Conservation (phyloP, 2,888 invertebrate genomes). For the Dione vanillae region DNA sequence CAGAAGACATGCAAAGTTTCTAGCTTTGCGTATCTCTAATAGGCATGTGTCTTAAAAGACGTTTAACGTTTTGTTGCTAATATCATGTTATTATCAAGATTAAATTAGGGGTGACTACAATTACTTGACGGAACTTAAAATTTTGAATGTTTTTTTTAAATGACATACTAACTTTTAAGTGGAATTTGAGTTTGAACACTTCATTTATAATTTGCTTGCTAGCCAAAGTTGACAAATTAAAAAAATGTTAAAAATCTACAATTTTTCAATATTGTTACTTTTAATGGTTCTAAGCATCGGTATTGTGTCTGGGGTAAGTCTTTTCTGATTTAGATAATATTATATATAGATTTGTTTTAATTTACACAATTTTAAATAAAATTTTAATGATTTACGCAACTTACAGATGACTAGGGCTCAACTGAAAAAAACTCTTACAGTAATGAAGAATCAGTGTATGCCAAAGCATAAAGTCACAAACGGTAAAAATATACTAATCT, state of each 20-base stretch:
- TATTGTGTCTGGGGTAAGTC: constrained; percentile 32
- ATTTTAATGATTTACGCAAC: not conserved
- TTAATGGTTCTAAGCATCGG: not conserved
- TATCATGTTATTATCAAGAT: not conserved
- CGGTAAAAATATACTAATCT: constrained; percentile 66
- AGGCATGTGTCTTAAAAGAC: not conserved
- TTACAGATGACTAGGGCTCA: constrained; percentile 83
- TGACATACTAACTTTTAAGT: not conserved
- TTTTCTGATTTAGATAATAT: not conserved
- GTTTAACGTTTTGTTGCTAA: constrained; percentile 8
- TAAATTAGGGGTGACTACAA: not conserved
- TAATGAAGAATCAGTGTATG: constrained; percentile 87
- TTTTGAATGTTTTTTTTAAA: constrained; percentile 8
- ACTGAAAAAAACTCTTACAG: constrained; percentile 84
- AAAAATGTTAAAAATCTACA: constrained; percentile 10
- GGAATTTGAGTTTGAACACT: not conserved
- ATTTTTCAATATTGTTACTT: not conserved
- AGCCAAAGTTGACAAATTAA: not conserved
- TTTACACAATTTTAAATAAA: not conserved
- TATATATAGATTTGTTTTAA: too few species aligned
- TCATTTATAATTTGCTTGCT: not conserved
- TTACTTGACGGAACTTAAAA: not conserved
- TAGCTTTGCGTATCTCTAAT: not conserved
- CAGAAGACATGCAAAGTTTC: too few species aligned
- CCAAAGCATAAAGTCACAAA: constrained; percentile 85